Base-by-base conservation (phyloP, 2,888 invertebrate species). In the Coenonympha glycerion region DNA sequence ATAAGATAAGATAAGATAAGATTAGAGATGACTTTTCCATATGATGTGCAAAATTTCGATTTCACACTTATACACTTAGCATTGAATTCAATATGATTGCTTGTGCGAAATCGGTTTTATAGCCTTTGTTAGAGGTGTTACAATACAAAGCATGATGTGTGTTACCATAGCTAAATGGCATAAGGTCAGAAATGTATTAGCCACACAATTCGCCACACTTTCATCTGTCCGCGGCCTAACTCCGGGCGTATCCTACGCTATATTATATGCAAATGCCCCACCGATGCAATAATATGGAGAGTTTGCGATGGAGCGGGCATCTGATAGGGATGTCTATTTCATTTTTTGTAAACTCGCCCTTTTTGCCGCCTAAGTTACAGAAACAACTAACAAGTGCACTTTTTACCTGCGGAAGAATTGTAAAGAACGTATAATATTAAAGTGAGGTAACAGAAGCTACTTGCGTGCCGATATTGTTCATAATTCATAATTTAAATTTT, bases 261-360 rank as follows among this genome's bases (percentile, higher is more conserved):
- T 56, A 52, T n/a, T n/a, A n/a, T 64, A 67, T 68, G 53, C 44
- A 47, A 54, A 54, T 54, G 51, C 30, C 24, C 21, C 47, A 40
- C 8, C 28, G 49, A 42, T 44, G 34, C 18, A 28, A 63, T 64
- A 70, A 65, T 69, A 74, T 73, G 63, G 53, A 62, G 74, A 70
- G 58, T 66, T 71, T 60, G 62, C 22, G 16, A 13, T 34, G 34
- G 45, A 45, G 45, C 34, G 34, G 45, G 45, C 45, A 36, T 45
- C 36, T 26, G 11, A 11, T 24, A 45, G 34, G 45, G 45, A 8
- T 45, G 45, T 26, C 45, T n/a, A 37, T 37, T 37, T 11, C 22
- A 2, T 11, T 24, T n/a, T 24, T 3, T 26, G 9, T 26, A 8
- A n/a, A 26, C 24, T 9, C 9, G 3, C 9, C 26, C 3, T 26